phyloP scores from a whole-genome alignment of 92 coral and sea anemone species.

The Pocillopora grandis region DNA sequence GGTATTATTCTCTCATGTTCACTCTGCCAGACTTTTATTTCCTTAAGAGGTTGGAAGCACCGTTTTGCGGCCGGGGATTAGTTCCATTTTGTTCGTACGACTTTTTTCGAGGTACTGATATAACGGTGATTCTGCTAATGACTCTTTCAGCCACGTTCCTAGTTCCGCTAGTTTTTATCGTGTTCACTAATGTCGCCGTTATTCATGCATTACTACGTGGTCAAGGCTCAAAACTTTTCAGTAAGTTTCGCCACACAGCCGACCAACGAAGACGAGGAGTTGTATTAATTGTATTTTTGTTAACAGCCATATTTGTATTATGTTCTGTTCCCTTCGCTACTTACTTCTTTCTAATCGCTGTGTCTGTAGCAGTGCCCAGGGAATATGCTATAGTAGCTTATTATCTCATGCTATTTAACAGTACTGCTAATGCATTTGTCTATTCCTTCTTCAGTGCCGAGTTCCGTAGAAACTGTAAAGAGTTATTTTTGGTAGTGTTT shows the following conservation, averaged over 20 bases:
- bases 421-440: constrained; percentile 83
- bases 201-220: constrained; percentile 47
- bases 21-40: constrained; percentile 79
- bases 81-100: constrained; percentile 63
- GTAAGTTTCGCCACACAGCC: constrained; percentile 23
- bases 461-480: constrained; percentile 68
- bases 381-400: constrained; percentile 63
- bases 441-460: constrained; percentile 87
- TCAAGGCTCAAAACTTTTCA: constrained; percentile 40
- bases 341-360: constrained; percentile 45
- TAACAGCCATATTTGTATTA: constrained; percentile 76
- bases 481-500: constrained; percentile 34
- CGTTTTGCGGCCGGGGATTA: constrained; percentile 59
- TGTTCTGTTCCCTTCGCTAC: constrained; percentile 83
- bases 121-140: constrained; percentile 42
- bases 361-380: constrained; percentile 44
- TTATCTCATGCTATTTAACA: constrained; percentile 81
- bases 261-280: constrained; percentile 53
- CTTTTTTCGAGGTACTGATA: constrained; percentile 59
- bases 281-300: constrained; percentile 61
- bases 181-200: constrained; percentile 67
- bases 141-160: constrained; percentile 71
- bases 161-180: constrained; percentile 65
- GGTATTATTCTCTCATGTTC: constrained; percentile 80
- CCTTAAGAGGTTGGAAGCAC: constrained; percentile 47